Conservation (phyloP, 2,888 invertebrate species). For the Margaritifera margaritifera region DNA sequence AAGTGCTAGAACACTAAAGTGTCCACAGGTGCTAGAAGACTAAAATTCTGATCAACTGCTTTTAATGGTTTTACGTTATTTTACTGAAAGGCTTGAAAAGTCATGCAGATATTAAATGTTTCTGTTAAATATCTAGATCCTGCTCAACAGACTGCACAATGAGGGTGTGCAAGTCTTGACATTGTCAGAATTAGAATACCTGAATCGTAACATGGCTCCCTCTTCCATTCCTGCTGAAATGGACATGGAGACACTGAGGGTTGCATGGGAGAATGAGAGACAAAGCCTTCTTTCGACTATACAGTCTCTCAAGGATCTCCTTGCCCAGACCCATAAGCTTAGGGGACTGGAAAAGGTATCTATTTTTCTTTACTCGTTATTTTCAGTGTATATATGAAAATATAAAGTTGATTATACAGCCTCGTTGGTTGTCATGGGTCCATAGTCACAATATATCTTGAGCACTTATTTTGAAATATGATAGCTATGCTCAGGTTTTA, state of each 20-base stretch:
- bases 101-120: neutral
- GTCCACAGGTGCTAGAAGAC: no score
- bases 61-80: no score
- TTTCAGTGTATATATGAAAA: no score
- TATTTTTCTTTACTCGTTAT: no score
- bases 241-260: constrained; percentile 44
- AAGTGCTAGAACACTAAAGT: no score
- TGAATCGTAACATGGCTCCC: constrained; percentile 60
- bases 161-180: constrained; percentile 69
- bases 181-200: constrained; percentile 67
- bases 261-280: constrained; percentile 67
- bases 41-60: no score
- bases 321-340: constrained; percentile 60
- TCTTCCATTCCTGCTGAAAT: constrained; percentile 28
- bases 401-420: no score
- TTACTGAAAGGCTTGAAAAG: no score
- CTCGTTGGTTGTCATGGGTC: no score
- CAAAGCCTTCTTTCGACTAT: constrained; percentile 63
- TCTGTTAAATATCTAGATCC: neutral
- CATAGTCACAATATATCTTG: no score
- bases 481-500: no score
- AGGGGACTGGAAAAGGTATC: constrained; percentile 47
- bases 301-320: constrained; percentile 66
- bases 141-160: constrained; percentile 53
- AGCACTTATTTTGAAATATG: no score